Evolutionary conservation across 2,797 vertebrate genomes (phyloP), one percentile per base, ranked within the genome.

Genomic region (Sebastes kiyomatsui): DNA sequence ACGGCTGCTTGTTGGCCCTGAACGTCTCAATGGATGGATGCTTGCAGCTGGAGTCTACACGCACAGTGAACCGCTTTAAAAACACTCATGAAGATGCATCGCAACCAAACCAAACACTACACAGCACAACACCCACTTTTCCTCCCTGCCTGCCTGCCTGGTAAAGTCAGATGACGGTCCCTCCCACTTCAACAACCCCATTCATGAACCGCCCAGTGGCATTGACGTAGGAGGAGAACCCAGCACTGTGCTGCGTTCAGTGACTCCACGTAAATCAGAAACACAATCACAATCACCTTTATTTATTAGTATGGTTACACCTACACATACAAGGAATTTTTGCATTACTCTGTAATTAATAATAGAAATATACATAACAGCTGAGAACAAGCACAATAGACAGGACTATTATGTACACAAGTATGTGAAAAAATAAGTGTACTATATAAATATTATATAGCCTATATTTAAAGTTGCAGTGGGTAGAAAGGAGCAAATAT

Each of bases 161-260:
- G 49, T 90, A 16, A 86, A 91, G 91, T 91, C 90, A 87, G 87
- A 84, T 67, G 69, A 87, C 59, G 69, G 87, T 74, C 71, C 76
- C 91, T 94, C 87, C 80, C 91, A 94, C 90, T 90, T 80, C 35
- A 73, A 81, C 35, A 82, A 68, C 55, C 77, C 84, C 90, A 83
- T 86, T 87, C 74, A 86, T 62, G 70, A 80, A 84, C 76, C 86
- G 73, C 94, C 95, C 95, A 88, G 90, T 80, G 87, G 33, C 86
- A 65, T 33, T 90, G 92, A 94, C 93, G 93, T 92, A 91, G 82
- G 52, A 84, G 92, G 93, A 93, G 88, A 90, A 87, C 87, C 90
- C 90, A 13, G 79, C 74, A 32, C 81, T 67, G 84, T 84, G 92
- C 20, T 88, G 90, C 86, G 4, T 92, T 93, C 87, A 92, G 14